A percentile compares a stretch with the other conserved stretches of the same genome.
phyloP scores from a whole-genome alignment of 2,888 invertebrate genomes.

The Hirtodrosophila trivittata region DNA sequence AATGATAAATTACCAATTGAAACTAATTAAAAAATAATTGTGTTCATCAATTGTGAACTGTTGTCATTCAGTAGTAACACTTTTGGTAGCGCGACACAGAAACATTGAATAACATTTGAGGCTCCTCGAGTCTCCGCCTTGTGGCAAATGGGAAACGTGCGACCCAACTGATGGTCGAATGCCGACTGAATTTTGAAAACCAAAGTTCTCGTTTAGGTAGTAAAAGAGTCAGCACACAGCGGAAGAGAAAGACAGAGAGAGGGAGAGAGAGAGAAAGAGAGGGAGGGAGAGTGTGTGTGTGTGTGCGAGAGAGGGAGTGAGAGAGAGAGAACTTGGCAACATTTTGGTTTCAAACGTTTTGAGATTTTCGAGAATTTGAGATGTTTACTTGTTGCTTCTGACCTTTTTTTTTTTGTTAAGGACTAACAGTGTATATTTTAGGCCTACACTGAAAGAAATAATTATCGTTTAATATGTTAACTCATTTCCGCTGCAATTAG shows the following conservation, averaged over 20 bases:
- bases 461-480: constrained; percentile 32
- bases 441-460: constrained; percentile 18
- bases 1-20: constrained; percentile 1
- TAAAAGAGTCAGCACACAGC: constrained; percentile 41
- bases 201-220: constrained; percentile 74
- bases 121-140: constrained; percentile 16
- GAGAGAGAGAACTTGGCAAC: background rate
- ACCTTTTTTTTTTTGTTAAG: constrained; percentile 14
- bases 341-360: background rate
- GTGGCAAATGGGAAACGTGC: constrained; percentile 51
- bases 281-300: background rate
- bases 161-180: constrained; percentile 73
- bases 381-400: constrained; percentile 5
- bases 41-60: background rate
- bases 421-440: constrained; percentile 6
- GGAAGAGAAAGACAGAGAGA: background rate
- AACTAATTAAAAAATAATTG: constrained; percentile 1
- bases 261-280: constrained; percentile 1
- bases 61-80: background rate
- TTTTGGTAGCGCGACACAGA: constrained; percentile 17
- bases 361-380: background rate
- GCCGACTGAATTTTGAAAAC: constrained; percentile 76
- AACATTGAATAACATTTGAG: constrained; percentile 8
- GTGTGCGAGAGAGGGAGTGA: background rate
- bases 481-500: constrained; percentile 2